A percentile compares a stretch with the other conserved stretches of the same genome.
These are phyloP conservation scores for Xylocampa areola DNA, from an alignment of 2,888 invertebrate species.

Conservation along the genomic window DNA sequence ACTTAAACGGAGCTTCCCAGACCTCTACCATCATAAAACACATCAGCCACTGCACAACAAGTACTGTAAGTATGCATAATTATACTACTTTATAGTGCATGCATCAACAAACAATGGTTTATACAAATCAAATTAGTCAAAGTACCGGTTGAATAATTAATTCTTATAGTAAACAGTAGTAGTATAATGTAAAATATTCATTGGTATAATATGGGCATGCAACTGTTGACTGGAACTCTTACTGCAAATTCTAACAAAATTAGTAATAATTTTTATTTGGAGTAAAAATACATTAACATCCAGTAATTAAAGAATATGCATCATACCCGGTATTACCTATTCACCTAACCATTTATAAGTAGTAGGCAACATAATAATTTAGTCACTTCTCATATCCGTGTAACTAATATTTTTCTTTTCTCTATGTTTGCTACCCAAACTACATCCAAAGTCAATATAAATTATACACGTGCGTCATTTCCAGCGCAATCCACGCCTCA, in stretches of 20 bases:
- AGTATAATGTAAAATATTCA: slow-evolving; percentile 57
- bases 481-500: slow-evolving; percentile 91
- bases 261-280: too few species aligned
- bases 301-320: slow-evolving; percentile 14
- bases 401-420: slow-evolving; percentile 4
- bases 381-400: slow-evolving; percentile 17
- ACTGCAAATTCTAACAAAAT: slow-evolving; percentile 10
- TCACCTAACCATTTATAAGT: slow-evolving; percentile 6
- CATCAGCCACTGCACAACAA: slow-evolving; percentile 94
- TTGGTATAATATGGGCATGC: slow-evolving; percentile 48
- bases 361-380: neutral
- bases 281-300: neutral
- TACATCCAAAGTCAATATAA: slow-evolving; percentile 9
- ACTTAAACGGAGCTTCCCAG: slow-evolving; percentile 96
- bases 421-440: slow-evolving; percentile 7
- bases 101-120: slow-evolving; percentile 56
- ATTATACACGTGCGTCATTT: slow-evolving; percentile 64
- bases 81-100: slow-evolving; percentile 76
- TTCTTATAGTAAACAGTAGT: too few species aligned
- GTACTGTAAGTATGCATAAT: slow-evolving; percentile 89
- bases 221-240: slow-evolving; percentile 29
- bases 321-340: slow-evolving; percentile 9
- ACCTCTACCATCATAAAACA: slow-evolving; percentile 94
- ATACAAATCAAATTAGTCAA: slow-evolving; percentile 31
- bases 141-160: slow-evolving; percentile 36